Evolutionary conservation across 35 echinoderm and acorn worm species (phyloP).

Genomic region (Patiria miniata): DNA sequence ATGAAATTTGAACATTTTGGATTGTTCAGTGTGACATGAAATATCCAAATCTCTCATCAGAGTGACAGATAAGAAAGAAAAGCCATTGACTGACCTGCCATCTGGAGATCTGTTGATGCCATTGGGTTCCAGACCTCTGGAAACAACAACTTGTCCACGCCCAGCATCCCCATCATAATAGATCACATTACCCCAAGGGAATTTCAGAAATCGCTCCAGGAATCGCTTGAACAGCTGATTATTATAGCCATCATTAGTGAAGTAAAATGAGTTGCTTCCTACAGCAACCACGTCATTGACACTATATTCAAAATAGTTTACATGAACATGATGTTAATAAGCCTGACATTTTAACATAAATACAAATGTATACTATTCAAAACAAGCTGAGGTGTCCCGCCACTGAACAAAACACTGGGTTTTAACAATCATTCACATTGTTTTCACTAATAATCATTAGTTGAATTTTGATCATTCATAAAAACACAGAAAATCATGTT

Average conservation of each 20-base stretch:
- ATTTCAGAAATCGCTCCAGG: conserved; percentile 35
- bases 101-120: conserved; percentile 44
- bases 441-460: no score
- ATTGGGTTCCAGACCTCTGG: conserved; percentile 27
- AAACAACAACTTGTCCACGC: background rate
- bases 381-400: background rate
- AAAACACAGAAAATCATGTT: no score
- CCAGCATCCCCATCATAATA: conserved; percentile 30
- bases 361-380: background rate
- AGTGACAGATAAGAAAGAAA: background rate
- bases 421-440: no score
- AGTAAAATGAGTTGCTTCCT: conserved; percentile 29
- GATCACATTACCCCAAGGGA: conserved; percentile 45
- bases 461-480: no score
- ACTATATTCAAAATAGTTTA: conserved; percentile 5
- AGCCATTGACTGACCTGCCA: conserved; percentile 17
- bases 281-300: conserved; percentile 48
- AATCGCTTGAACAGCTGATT: background rate
- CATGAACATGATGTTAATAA: background rate
- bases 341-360: background rate
- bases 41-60: no score
- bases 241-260: conserved; percentile 42
- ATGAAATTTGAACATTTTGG: no score
- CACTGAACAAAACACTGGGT: background rate
- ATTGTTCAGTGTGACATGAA: no score